Percentiles rank a stretch among this genome's conserved stretches.
These are phyloP conservation scores for Drosophila asahinai DNA, from an alignment of 1,140 invertebrate genomes.

Conservation along the genomic window DNA sequence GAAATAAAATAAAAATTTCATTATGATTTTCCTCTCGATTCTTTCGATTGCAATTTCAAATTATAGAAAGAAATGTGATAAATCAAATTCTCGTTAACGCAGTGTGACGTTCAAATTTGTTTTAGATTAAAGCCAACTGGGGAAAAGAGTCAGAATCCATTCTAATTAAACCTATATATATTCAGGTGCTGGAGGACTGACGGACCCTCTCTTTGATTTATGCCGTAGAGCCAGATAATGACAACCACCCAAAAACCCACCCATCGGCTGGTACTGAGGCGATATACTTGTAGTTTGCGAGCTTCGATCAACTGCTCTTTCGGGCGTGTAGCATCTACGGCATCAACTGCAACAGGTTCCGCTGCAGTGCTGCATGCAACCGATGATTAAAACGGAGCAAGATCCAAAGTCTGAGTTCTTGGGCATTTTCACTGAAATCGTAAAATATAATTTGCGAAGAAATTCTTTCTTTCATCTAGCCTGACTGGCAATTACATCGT, in stretches of 20 bases:
- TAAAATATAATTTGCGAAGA: conserved; percentile 72
- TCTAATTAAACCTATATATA: conserved; percentile 36
- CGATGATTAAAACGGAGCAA: conserved; percentile 74
- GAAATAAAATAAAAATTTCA: conserved; percentile 66
- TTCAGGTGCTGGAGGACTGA: background rate
- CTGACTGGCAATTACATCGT: conserved; percentile 63
- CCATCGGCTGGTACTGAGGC: conserved; percentile 21
- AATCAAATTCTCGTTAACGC: conserved; percentile 77
- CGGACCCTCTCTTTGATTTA: conserved; percentile 42
- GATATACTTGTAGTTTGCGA: conserved; percentile 16
- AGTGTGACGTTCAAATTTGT: conserved; percentile 61
- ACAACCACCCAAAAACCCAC: conserved; percentile 63
- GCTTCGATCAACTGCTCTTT: conserved; percentile 46
- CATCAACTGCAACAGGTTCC: conserved; percentile 57
- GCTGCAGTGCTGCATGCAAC: conserved; percentile 73
- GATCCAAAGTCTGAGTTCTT: conserved; percentile 73
- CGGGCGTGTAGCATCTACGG: conserved; percentile 48
- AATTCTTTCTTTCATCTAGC: conserved; percentile 61
- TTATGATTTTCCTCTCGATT: conserved; percentile 40
- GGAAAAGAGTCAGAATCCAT: conserved; percentile 36
- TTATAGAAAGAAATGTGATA: conserved; percentile 73
- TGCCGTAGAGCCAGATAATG: conserved; percentile 64
- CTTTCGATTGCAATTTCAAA: conserved; percentile 47
- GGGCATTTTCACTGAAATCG: conserved; percentile 76
- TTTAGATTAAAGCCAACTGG: conserved; percentile 31